Evolutionary conservation across 2,797 vertebrate genomes (phyloP).

Genomic region (Phoeniculus purpureus): DNA sequence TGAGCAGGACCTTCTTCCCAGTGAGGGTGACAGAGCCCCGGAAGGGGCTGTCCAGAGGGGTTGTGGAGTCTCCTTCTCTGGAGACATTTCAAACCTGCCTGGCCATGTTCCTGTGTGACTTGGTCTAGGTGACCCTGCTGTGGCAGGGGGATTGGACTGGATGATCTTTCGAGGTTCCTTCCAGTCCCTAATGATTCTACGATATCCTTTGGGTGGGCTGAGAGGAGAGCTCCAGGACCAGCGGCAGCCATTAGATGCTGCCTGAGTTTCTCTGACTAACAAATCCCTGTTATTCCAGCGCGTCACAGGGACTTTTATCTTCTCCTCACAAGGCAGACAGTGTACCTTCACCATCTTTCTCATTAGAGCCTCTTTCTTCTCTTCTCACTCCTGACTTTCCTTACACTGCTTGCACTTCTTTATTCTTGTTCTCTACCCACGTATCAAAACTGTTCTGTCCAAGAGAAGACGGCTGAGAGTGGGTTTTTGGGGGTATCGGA

Average conservation of each 20-base stretch:
- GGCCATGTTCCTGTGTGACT: too few species aligned
- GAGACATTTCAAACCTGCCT: too few species aligned
- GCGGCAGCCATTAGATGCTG: background rate
- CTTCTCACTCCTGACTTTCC: conserved; percentile 34
- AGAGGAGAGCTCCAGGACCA: background rate
- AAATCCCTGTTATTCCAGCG: background rate
- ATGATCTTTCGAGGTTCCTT: too few species aligned
- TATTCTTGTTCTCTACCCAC: conserved; percentile 32
- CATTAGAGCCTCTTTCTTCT: conserved; percentile 29
- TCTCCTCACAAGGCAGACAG: background rate
- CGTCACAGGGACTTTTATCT: background rate
- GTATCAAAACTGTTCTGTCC: conserved; percentile 51
- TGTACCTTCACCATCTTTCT: conserved; percentile 11
- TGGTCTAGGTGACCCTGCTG: too few species aligned
- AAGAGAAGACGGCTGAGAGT: conserved; percentile 49
- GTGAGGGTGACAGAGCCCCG: too few species aligned
- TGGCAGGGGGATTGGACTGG: too few species aligned
- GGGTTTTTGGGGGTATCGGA: conserved; percentile 21
- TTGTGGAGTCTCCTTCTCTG: too few species aligned
- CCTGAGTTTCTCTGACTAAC: background rate
- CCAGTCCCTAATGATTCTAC: too few species aligned
- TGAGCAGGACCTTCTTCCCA: too few species aligned
- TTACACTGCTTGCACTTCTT: conserved; percentile 52
- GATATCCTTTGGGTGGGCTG: background rate
- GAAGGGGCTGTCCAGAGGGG: too few species aligned